A percentile compares a stretch with the other conserved stretches of the same genome.
Conservation (phyloP, 2,113 vertebrate species). For the Catharus minimus region DNA sequence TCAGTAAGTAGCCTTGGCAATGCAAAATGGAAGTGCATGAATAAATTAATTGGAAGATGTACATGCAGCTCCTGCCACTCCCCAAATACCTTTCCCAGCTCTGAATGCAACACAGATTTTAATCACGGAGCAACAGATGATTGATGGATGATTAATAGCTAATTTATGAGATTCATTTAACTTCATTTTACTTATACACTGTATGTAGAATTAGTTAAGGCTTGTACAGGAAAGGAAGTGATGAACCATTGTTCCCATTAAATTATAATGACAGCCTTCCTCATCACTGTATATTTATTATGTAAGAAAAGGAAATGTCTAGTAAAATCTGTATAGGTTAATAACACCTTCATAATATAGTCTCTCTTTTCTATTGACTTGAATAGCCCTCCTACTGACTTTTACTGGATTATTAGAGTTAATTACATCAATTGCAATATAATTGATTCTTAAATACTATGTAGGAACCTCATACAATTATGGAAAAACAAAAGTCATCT, state of each 20-base stretch:
- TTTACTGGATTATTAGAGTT: slow-evolving; percentile 89
- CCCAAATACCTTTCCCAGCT: slow-evolving; percentile 55
- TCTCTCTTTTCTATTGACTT: slow-evolving; percentile 83
- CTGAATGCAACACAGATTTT: slow-evolving; percentile 64
- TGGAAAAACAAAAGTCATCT: slow-evolving; percentile 87
- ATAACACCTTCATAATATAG: slow-evolving; percentile 85
- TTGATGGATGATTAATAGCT: slow-evolving; percentile 75
- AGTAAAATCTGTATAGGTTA: slow-evolving; percentile 85
- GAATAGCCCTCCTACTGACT: slow-evolving; percentile 88
- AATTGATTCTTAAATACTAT: slow-evolving; percentile 89
- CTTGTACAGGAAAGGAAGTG: slow-evolving; percentile 75
- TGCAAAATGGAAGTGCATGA: not conserved
- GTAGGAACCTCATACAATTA: slow-evolving; percentile 86
- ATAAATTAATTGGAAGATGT: slow-evolving; percentile 54
- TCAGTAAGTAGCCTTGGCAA: slow-evolving; percentile 9
- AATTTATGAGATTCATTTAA: slow-evolving; percentile 73
- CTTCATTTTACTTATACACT: slow-evolving; percentile 78
- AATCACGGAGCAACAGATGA: slow-evolving; percentile 73
- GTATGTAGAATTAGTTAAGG: slow-evolving; percentile 80
- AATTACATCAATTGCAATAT: slow-evolving; percentile 92
- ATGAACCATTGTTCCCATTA: slow-evolving; percentile 81
- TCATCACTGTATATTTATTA: slow-evolving; percentile 83
- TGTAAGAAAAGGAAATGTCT: slow-evolving; percentile 84
- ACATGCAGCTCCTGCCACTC: slow-evolving; percentile 38
- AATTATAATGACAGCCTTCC: slow-evolving; percentile 85